Percentiles rank a stretch among this genome's conserved stretches.
Conservation (phyloP, 2,888 invertebrate genomes). For the Lordiphosa fenestrarum region DNA sequence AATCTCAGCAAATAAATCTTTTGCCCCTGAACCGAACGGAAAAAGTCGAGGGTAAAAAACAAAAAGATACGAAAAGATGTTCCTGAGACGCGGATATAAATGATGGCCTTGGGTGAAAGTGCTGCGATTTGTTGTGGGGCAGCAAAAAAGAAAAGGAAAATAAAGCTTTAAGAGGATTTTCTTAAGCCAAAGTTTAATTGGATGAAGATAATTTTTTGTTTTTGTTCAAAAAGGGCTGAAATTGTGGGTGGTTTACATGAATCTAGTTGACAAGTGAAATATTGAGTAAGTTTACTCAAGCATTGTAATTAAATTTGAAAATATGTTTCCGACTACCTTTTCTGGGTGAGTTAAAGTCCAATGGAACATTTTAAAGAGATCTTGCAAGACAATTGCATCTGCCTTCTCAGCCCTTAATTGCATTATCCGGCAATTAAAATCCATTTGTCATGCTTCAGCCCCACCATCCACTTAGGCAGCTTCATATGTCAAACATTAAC, state of each 20-base stretch:
- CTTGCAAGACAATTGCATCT: too few species aligned
- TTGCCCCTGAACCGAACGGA: slow-evolving; percentile 15
- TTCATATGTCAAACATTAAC: slow-evolving; percentile 13
- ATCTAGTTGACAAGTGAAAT: too few species aligned
- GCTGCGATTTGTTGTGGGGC: slow-evolving; percentile 45
- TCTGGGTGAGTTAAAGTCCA: too few species aligned
- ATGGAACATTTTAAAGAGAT: too few species aligned
- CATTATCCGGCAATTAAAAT: slow-evolving; percentile 7
- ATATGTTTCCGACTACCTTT: too few species aligned
- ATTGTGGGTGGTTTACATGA: background rate
- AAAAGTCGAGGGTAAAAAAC: slow-evolving; percentile 38
- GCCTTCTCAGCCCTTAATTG: too few species aligned
- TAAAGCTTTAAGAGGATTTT: slow-evolving; percentile 5
- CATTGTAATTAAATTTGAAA: too few species aligned
- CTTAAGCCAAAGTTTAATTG: slow-evolving; percentile 10
- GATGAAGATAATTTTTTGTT: slow-evolving; percentile 1
- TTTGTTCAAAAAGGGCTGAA: background rate
- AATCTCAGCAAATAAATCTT: slow-evolving; percentile 70
- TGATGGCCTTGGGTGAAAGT: slow-evolving; percentile 50
- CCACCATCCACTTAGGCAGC: background rate
- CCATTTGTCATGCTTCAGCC: slow-evolving; percentile 15
- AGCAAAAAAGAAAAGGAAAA: slow-evolving; percentile 1
- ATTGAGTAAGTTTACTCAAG: too few species aligned
- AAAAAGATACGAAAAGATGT: slow-evolving; percentile 14
- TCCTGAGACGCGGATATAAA: slow-evolving; percentile 49